Conservation (phyloP, 2,113 vertebrate genomes). For the Oreochromis spilurus region DNA sequence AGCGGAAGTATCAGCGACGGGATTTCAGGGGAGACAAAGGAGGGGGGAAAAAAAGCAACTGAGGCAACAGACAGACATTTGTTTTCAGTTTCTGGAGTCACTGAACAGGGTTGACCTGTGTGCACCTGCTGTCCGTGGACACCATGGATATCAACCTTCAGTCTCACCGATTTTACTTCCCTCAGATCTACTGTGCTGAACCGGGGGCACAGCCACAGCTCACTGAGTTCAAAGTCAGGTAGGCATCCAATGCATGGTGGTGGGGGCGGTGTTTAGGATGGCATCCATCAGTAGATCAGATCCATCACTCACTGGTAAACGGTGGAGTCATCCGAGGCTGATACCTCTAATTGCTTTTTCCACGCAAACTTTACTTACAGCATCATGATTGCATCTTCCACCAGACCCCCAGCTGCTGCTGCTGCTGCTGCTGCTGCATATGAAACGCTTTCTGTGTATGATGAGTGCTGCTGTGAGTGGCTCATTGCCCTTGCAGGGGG, state of each 20-base stretch:
- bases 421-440: conserved; percentile 38
- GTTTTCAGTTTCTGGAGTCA: background rate
- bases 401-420: conserved; percentile 17
- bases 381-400: background rate
- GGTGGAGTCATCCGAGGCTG: background rate
- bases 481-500: conserved; percentile 57
- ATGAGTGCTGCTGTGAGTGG: conserved; percentile 34
- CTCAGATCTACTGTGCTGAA: conserved; percentile 72
- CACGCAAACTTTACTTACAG: background rate
- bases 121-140: conserved; percentile 4
- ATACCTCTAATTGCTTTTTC: background rate
- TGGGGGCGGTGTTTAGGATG: background rate
- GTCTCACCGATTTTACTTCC: conserved; percentile 73
- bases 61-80: background rate
- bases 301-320: background rate
- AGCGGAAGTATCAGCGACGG: background rate
- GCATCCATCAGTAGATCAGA: background rate
- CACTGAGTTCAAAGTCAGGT: conserved; percentile 75
- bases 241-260: background rate
- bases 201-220: conserved; percentile 60
- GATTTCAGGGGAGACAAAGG: conserved; percentile 9
- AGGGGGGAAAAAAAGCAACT: background rate
- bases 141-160: conserved; percentile 74
- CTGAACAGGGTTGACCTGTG: background rate
- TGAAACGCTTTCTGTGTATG: conserved; percentile 19